Evolutionary conservation across 2,888 invertebrate species (phyloP), one percentile per base, ranked within the genome.

Genomic region (Pyrrhia umbra): DNA sequence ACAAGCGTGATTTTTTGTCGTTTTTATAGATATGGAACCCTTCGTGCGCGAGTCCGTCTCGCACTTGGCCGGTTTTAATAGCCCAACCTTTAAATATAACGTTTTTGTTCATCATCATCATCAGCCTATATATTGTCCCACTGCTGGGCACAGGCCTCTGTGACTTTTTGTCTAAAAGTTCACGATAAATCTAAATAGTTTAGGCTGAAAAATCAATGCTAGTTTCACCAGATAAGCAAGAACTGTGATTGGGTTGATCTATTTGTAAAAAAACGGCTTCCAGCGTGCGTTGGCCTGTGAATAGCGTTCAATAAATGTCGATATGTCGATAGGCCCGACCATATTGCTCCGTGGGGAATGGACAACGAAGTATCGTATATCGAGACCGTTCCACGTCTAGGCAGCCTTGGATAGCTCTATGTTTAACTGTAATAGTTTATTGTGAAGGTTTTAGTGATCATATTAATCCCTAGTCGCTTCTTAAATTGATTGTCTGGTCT

Each of bases 261-360:
- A 73, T 67, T 30, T 23, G 46, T 25, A 72, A 50, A 71, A 63
- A 68, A 68, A 66, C 37, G 20, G 39, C 23, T 20, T 2, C 10
- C 21, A 15, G 34, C 13, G 15, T 6, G 23, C 1, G 43, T 5
- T 8, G 8, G 4, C 20, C 15, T 34, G 49, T 47, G 69, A 67
- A 69, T 47, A 16, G 67, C 52, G 43, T 45, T 16, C 73, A 67
- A 69, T 73, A 69, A 72, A 72, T 34, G 34, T 54, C 47, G 59
- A 67, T 52, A 72, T 34, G 34, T 54, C 47, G 59, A 67, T 52
- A 47, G 59, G 25, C 67, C 21, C 39, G 9, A 21, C 39, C 10
- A 39, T 67, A 73, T 59, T 43, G 59, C 18, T 40, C 73, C 25
- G 9, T 39, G 1, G 59, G 34, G 73, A n/a, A 15, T 39, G 50